A percentile compares a stretch with the other conserved stretches of the same genome.
Conservation (phyloP, 2,797 vertebrate genomes). For the Phrynocephalus guinanensis region DNA sequence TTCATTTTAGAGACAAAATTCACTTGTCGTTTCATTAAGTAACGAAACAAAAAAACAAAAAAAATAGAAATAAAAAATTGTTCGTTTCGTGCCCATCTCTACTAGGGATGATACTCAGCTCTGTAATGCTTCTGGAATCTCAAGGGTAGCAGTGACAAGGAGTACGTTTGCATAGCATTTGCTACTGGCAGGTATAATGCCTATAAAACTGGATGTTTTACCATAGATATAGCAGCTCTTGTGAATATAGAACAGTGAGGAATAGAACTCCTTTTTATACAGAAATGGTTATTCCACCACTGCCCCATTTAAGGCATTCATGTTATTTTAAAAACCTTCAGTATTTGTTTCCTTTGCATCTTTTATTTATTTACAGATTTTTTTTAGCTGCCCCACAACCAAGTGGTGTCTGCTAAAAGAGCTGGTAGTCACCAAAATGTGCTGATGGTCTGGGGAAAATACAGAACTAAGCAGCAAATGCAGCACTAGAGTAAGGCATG, state of each 20-base stretch:
- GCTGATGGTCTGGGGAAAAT: background rate
- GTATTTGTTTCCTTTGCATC: background rate
- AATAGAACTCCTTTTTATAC: background rate
- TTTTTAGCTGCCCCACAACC: too few species aligned
- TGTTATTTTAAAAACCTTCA: background rate
- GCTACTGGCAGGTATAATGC: background rate
- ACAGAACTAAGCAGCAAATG: background rate
- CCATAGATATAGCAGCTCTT: background rate
- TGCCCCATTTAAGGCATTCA: background rate
- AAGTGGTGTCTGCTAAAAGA: too few species aligned
- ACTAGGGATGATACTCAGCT: background rate
- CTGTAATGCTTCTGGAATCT: too few species aligned
- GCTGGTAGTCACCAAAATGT: background rate
- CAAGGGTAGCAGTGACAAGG: background rate
- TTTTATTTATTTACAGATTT: background rate
- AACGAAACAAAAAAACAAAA: too few species aligned
- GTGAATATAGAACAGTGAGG: background rate
- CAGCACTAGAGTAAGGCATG: background rate
- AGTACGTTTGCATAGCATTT: background rate
- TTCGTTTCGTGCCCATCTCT: too few species aligned
- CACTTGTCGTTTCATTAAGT: too few species aligned
- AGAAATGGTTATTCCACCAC: background rate
- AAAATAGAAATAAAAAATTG: too few species aligned
- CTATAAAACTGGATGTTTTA: background rate
- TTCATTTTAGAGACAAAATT: too few species aligned